Percentiles rank a stretch among this genome's conserved stretches.
Conservation (phyloP, 2,888 invertebrate species). For the Caenorhabditis wallacei region DNA sequence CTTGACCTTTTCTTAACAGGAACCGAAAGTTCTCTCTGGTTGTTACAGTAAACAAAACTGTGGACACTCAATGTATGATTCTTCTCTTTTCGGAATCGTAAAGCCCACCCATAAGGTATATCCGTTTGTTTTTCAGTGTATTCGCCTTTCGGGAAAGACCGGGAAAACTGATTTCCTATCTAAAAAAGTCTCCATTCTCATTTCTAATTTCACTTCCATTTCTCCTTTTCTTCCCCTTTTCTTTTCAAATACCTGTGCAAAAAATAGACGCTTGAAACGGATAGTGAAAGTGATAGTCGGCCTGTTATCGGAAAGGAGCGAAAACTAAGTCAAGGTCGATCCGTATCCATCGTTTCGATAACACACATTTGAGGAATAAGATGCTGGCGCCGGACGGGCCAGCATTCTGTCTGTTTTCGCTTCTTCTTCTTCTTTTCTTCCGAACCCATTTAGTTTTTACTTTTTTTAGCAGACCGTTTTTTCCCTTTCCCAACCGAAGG, state of each 20-base stretch:
- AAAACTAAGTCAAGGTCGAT: slow-evolving; percentile 64
- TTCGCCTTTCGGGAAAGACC: not conserved
- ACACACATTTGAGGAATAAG: slow-evolving; percentile 30
- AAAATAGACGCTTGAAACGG: slow-evolving; percentile 38
- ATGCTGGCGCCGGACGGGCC: slow-evolving; percentile 27
- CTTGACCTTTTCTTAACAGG: not conserved
- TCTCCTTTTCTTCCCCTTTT: not conserved
- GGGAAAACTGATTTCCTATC: slow-evolving; percentile 47
- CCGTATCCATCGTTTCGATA: slow-evolving; percentile 50
- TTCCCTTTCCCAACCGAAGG: slow-evolving; percentile 19
- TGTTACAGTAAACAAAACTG: no score
- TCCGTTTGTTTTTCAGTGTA: slow-evolving; percentile 1
- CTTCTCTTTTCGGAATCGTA: no score
- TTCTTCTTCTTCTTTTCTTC: not conserved
- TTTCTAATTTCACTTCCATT: slow-evolving; percentile 19
- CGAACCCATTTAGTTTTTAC: slow-evolving; percentile 24
- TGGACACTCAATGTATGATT: no score
- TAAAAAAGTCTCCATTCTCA: slow-evolving; percentile 13
- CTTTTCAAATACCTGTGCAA: slow-evolving; percentile 46
- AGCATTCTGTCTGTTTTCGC: slow-evolving; percentile 14
- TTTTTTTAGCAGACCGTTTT: slow-evolving; percentile 9
- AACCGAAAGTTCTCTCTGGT: not conserved
- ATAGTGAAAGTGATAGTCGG: slow-evolving; percentile 52
- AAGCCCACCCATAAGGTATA: not conserved
- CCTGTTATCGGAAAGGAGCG: slow-evolving; percentile 37